Evolutionary conservation across 2,888 invertebrate genomes (phyloP).

Genomic region (Scrobipalpa costella): DNA sequence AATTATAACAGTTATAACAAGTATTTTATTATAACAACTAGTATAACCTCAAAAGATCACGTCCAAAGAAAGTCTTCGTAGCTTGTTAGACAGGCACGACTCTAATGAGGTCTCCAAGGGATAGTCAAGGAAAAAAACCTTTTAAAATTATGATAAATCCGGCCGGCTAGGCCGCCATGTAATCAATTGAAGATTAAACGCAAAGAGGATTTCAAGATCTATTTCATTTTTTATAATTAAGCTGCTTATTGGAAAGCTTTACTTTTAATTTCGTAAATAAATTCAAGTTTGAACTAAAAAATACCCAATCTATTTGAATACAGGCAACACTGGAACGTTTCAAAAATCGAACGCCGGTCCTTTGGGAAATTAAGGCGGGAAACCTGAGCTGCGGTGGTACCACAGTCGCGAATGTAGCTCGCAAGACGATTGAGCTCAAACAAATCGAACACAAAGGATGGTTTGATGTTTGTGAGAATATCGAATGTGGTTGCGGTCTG

Average conservation of each 20-base stretch:
- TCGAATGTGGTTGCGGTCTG: conserved; percentile 1
- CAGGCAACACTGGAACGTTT: conserved; percentile 53
- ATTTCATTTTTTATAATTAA: conserved; percentile 43
- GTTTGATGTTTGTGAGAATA: conserved; percentile 16
- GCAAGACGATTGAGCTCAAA: conserved; percentile 6
- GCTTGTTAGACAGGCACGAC: conserved; percentile 39
- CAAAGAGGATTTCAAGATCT: conserved; percentile 51
- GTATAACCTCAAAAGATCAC: conserved; percentile 19
- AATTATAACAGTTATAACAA: conserved; percentile 21
- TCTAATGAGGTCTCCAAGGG: conserved; percentile 65
- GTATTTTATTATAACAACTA: not conserved
- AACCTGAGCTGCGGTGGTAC: conserved; percentile 29
- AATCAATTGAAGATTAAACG: conserved; percentile 66
- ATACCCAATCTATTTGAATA: conserved; percentile 57
- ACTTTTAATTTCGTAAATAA: conserved; percentile 17
- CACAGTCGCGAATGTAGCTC: conserved; percentile 13
- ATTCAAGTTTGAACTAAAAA: conserved; percentile 47
- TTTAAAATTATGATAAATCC: conserved; percentile 66
- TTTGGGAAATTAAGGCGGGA: conserved; percentile 61
- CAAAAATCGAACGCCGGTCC: conserved; percentile 53
- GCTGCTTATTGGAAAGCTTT: conserved; percentile 36
- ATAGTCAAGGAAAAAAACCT: conserved; percentile 53
- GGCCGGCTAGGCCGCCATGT: conserved; percentile 45
- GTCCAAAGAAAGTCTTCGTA: conserved; percentile 23
- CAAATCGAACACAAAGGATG: conserved; percentile 8